These are phyloP conservation scores for Neuroscelio doddi DNA, from an alignment of 2,888 invertebrate species.

Conservation along the genomic window DNA sequence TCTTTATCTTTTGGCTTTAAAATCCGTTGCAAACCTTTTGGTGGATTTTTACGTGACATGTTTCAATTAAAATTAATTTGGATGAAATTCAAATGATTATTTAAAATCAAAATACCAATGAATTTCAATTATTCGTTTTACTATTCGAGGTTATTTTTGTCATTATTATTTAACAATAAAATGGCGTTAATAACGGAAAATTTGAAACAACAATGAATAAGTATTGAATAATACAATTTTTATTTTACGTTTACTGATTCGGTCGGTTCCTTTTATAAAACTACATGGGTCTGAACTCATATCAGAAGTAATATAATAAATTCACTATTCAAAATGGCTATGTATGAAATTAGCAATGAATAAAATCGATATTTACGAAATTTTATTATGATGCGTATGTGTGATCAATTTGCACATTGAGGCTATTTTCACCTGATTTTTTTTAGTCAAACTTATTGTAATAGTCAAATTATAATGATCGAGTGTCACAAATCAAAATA, in stretches of 20 bases:
- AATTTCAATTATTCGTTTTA: not conserved
- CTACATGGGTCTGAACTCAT: conserved; percentile 14
- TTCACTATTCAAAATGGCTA: conserved; percentile 5
- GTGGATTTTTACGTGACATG: conserved; percentile 20
- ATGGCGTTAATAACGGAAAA: conserved; percentile 7
- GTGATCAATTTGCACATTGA: too few species aligned
- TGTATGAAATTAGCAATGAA: conserved; percentile 18
- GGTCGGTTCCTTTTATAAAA: conserved; percentile 1
- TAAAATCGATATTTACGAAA: conserved; percentile 1
- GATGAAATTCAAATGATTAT: too few species aligned
- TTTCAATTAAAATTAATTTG: conserved; percentile 5
- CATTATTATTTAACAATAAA: conserved; percentile 8
- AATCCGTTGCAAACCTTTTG: conserved; percentile 8
- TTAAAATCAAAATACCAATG: not conserved
- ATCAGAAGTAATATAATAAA: conserved; percentile 15
- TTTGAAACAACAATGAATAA: conserved; percentile 15
- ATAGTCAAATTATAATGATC: too few species aligned
- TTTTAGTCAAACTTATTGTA: too few species aligned
- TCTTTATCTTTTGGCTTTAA: conserved; percentile 17
- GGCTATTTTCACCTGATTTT: too few species aligned
- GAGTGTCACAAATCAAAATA: too few species aligned
- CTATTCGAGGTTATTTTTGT: conserved; percentile 26
- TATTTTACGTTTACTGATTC: conserved; percentile 15
- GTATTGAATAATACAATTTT: conserved; percentile 9
- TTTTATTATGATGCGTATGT: not conserved